Base-by-base conservation (phyloP, 2,113 vertebrate genomes). In the Bubo scandiacus region DNA sequence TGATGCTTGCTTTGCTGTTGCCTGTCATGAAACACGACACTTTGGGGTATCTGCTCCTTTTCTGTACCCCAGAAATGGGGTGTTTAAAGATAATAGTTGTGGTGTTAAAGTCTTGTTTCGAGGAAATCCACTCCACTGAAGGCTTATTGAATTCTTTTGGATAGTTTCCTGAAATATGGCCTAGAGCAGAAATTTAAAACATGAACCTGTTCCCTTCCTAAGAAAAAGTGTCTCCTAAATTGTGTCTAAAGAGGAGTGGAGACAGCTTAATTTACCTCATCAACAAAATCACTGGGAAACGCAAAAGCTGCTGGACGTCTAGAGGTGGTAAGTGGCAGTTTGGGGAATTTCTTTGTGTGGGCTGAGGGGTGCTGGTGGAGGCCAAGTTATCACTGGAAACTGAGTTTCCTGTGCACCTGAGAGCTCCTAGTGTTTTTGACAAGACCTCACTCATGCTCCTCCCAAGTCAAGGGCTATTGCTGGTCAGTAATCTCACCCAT, bases 221-320 rank as follows among this genome's bases (percentile, higher is more conserved):
- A 87, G 77, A 32, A 61, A 42, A 84, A 45, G 2, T 5, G 20
- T 52, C 19, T 75, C 43, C 66, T 58, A 63, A 67, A 77, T 63
- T 15, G 5, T 38, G 7, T 36, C 65, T 80, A 51, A 80, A 84
- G 52, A 88, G 49, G 55, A 88, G 49, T 6, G 11, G 45, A 54
- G 20, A 67, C 65, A 74, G 52, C 82, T 94, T 86, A 92, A 38
- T 86, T 91, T 70, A 88, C 43, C 40, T 72, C 27, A 61, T 34
- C 47, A 63, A 14, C 66, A 61, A 93, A 96, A 91, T 72, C 15
- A 59, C 26, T 27, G 34, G 72, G 45, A 92, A 74, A 90, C 81
- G 6, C 11, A 92, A 89, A 74, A 89, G 12, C 54, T 81, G 75
- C 32, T 73, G 55, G 43, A 94, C 7, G 59, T 47, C 54, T 94